Evolutionary conservation across 2,797 vertebrate species (phyloP).

Genomic region (Momotus momota): DNA sequence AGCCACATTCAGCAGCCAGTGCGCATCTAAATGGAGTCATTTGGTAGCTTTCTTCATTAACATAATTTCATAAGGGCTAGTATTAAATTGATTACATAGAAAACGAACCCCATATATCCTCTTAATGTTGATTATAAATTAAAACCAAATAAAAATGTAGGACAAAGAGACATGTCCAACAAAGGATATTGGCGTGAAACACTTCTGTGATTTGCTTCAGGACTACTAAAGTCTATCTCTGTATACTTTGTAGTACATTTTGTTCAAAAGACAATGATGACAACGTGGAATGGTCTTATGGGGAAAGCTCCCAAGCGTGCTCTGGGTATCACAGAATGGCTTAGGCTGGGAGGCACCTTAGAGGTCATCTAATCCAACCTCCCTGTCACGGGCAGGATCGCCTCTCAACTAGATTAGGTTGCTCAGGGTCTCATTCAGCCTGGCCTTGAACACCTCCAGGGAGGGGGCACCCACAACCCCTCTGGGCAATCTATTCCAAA

Average conservation of each 20-base stretch:
- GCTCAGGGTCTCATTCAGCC: no score
- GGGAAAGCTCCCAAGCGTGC: neutral
- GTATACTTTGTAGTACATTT: slow-evolving; percentile 13
- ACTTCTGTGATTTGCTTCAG: neutral
- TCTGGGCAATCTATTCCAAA: no score
- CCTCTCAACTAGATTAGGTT: no score
- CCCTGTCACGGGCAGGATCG: no score
- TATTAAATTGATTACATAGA: neutral
- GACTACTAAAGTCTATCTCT: neutral
- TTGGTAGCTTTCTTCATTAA: neutral
- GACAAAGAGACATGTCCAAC: neutral
- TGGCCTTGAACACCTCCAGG: no score
- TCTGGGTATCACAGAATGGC: neutral
- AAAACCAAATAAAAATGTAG: neutral
- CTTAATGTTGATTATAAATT: neutral
- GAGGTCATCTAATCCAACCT: no score
- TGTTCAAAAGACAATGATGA: neutral
- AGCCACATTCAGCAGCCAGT: neutral
- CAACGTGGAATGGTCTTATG: neutral
- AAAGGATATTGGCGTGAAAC: neutral
- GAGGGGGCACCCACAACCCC: no score
- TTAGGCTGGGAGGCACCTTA: no score
- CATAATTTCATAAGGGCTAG: neutral
- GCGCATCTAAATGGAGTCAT: neutral
- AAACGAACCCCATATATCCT: neutral